Conservation (phyloP, 2,113 vertebrate species). For the Eudyptes chrysolophus region DNA sequence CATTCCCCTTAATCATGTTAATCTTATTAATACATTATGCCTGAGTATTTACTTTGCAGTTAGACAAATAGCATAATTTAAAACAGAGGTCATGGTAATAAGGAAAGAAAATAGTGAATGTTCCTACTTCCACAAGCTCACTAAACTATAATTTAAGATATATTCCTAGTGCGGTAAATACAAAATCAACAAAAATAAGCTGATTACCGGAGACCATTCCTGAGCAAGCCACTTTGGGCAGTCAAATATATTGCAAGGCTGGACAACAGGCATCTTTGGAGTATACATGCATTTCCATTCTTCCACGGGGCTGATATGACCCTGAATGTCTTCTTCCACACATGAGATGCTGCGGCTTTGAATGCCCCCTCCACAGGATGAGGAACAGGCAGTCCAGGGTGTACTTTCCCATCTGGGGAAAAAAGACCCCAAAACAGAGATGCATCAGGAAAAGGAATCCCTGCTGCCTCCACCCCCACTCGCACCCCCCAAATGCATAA, state of each 20-base stretch:
- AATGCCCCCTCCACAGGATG: constrained; percentile 92
- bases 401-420: constrained; percentile 92
- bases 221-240: constrained; percentile 97
- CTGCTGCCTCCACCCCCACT: neutral
- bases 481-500: accelerated
- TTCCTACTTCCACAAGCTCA: neutral
- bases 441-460: neutral
- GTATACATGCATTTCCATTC: constrained; percentile 99
- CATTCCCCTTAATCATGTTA: neutral
- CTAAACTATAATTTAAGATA: neutral
- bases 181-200: neutral
- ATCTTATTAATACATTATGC: neutral
- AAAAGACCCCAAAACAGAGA: constrained; percentile 35
- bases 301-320: constrained; percentile 85
- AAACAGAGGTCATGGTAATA: neutral
- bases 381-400: constrained; percentile 96
- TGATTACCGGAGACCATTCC: constrained; percentile 94
- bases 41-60: neutral
- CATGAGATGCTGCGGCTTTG: constrained; percentile 94
- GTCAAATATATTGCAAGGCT: constrained; percentile 94
- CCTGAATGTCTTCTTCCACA: constrained; percentile 97
- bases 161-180: neutral
- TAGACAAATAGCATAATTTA: neutral
- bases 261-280: constrained; percentile 86
- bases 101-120: neutral